Conservation (phyloP, 1,140 invertebrate species). For the Parasteatoda tepidariorum region DNA sequence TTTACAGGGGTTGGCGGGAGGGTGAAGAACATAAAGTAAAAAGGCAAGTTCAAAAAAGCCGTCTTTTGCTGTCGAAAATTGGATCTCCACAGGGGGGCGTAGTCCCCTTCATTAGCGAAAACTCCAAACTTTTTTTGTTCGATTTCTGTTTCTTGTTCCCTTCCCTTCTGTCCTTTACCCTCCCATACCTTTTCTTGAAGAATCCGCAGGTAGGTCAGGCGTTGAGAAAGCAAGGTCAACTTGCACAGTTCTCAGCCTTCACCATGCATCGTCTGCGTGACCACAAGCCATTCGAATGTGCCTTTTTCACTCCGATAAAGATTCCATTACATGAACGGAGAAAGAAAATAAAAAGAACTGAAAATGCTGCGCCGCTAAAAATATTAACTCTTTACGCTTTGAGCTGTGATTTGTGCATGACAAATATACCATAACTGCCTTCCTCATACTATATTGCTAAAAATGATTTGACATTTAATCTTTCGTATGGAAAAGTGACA, state of each 20-base stretch:
- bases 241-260: slow-evolving; percentile 30
- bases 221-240: slow-evolving; percentile 52
- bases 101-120: slow-evolving; percentile 53
- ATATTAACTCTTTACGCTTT: too few relatives aligned
- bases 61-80: slow-evolving; percentile 55
- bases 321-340: too few relatives aligned
- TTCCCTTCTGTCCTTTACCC: slow-evolving; percentile 2
- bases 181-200: slow-evolving; percentile 6
- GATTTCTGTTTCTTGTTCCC: neutral
- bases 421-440: too few relatives aligned
- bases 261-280: slow-evolving; percentile 24
- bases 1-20: neutral
- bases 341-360: too few relatives aligned
- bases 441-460: too few relatives aligned
- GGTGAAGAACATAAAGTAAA: slow-evolving; percentile 2
- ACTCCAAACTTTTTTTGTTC: slow-evolving; percentile 12
- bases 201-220: slow-evolving; percentile 45
- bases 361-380: too few relatives aligned
- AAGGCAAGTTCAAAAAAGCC: slow-evolving; percentile 50
- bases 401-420: too few relatives aligned
- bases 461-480: too few relatives aligned
- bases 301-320: too few relatives aligned
- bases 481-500: too few relatives aligned
- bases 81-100: slow-evolving; percentile 52
- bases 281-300: too few relatives aligned